Conservation (phyloP, 1,140 invertebrate genomes). For the Lepidurus packardi region DNA sequence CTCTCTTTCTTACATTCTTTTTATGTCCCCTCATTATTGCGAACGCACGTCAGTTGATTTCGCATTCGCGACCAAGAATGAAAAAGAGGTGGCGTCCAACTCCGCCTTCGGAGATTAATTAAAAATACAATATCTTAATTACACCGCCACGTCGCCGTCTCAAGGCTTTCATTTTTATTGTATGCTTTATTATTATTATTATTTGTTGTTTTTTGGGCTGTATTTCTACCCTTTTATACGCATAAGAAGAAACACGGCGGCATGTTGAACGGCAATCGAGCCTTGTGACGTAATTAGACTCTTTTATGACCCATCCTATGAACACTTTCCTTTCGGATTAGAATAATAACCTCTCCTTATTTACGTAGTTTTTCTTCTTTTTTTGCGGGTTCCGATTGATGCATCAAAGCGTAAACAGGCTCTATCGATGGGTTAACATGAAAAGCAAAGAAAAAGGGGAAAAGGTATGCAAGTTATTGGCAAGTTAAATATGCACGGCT, state of each 20-base stretch:
- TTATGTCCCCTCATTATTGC: background rate
- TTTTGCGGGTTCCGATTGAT: background rate
- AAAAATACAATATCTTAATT: slow-evolving; percentile 20
- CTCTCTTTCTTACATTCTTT: background rate
- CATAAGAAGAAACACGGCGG: slow-evolving; percentile 1
- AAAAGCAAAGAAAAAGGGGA: background rate
- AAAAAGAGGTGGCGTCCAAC: background rate
- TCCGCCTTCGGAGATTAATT: slow-evolving; percentile 18
- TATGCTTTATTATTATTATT: background rate
- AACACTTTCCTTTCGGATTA: slow-evolving; percentile 16
- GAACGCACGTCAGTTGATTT: background rate
- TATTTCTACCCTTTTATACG: background rate
- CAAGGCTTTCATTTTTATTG: background rate
- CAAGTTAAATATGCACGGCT: slow-evolving; percentile 6
- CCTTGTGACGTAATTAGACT: background rate
- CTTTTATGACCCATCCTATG: slow-evolving; percentile 3
- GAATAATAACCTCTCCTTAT: slow-evolving; percentile 11
- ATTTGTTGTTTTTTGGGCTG: background rate
- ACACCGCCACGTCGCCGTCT: background rate
- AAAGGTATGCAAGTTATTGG: slow-evolving; percentile 10
- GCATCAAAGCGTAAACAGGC: background rate
- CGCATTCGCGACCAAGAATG: slow-evolving; percentile 19
- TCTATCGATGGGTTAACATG: background rate
- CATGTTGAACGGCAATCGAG: slow-evolving; percentile 18
- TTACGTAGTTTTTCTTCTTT: slow-evolving; percentile 5